These are phyloP conservation scores for Chaetodon trifasciatus DNA, from an alignment of 2,797 vertebrate genomes.

Conservation along the genomic window DNA sequence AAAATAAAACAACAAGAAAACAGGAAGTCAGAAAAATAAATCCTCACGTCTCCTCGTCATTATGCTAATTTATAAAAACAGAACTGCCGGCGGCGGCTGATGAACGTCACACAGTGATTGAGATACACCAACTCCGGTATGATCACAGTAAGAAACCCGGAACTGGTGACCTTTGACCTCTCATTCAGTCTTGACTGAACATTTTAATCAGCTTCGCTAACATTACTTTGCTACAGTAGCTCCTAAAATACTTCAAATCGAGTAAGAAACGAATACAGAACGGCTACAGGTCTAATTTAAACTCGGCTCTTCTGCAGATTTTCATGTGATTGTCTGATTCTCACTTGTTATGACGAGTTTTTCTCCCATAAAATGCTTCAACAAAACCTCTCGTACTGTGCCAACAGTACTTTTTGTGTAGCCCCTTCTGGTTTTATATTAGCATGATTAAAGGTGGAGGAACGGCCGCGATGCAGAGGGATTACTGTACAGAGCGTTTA, in stretches of 20 bases:
- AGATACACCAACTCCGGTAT: slow-evolving; percentile 46
- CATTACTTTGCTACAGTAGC: slow-evolving; percentile 54
- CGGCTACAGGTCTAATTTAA: slow-evolving; percentile 45
- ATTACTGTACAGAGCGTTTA: slow-evolving; percentile 58
- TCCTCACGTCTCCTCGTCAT: slow-evolving; percentile 30
- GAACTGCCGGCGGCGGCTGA: slow-evolving; percentile 24
- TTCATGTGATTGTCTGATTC: slow-evolving; percentile 76
- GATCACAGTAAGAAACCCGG: slow-evolving; percentile 62
- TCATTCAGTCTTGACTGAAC: slow-evolving; percentile 19
- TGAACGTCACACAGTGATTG: slow-evolving; percentile 61
- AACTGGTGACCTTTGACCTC: slow-evolving; percentile 52
- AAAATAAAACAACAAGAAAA: slow-evolving; percentile 50
- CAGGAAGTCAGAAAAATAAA: slow-evolving; percentile 43
- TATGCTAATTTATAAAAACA: slow-evolving; percentile 50
- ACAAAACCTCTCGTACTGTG: not conserved
- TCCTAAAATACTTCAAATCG: slow-evolving; percentile 44
- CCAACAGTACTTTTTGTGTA: not conserved
- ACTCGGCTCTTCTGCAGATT: slow-evolving; percentile 69
- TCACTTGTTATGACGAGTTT: slow-evolving; percentile 35
- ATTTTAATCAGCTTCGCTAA: slow-evolving; percentile 20
- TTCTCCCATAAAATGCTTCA: slow-evolving; percentile 27
- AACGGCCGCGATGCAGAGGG: slow-evolving; percentile 14
- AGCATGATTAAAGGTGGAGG: slow-evolving; percentile 50
- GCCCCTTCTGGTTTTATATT: slow-evolving; percentile 46
- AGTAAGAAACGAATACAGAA: slow-evolving; percentile 33